Base-by-base conservation (phyloP, 2,797 vertebrate genomes). In the Hoplostethus mediterraneus region DNA sequence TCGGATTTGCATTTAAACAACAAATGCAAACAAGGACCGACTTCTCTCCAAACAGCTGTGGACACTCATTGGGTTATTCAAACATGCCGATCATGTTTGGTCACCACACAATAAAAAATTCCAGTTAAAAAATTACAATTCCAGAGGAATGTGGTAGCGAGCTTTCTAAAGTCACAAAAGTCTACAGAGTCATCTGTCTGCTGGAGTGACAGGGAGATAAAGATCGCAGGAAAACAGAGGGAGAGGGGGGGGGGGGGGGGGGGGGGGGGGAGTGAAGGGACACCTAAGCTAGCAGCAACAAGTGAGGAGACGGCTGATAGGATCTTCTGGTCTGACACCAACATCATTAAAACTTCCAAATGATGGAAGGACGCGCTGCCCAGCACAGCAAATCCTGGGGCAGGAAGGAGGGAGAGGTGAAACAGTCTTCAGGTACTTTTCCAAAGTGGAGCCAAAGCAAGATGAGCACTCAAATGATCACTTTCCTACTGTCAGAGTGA, bases 1-100 rank as follows among this genome's bases (percentile, higher is more conserved):
- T 80, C 73, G 75, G 21, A 87, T 83, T 76, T 86, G 80, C 82
- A 86, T 87, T 77, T 70, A 58, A 70, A 87, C 66, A 87, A 82
- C 81, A 80, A 68, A 71, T 11, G 47, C 59, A 54, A 33, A 63
- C 48, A 62, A 51, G 51, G 60, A 73, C 82, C 84, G 73, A 63
- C 59, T 77, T 77, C 78, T 60, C 66, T 71, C 61, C 52, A 63
- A 83, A 75, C 73, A 84, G 66, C 79, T 84, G 67, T 30, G 74
- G 48, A 49, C 25, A 45, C 14, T 53, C 57, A 17, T 42, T 54
- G 67, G 65, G 42, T 48, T 67, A 16, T 48, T 36, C 44, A 12
- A 11, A 25, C 55, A 49, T 28, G 75, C 31, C 64, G n/a, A 69
- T 62, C 62, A 44, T 28, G 72, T 57, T 16, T 49, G 48, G 72